Evolutionary conservation across 2,888 invertebrate species (phyloP), one percentile per base, ranked within the genome.

Genomic region (Beris chalybata): DNA sequence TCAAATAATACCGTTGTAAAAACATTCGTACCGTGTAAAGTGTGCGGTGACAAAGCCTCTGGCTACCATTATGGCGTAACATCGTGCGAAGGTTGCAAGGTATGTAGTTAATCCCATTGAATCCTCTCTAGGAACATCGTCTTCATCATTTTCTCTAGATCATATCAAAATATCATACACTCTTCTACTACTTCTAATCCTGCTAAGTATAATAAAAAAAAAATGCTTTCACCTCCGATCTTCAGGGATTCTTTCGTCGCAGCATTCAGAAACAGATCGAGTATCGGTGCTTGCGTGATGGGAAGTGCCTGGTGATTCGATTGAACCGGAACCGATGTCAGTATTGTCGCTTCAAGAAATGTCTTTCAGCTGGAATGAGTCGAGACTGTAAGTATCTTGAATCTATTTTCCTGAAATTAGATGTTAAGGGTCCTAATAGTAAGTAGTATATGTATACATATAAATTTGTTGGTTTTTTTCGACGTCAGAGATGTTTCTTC

Each of bases 71-170:
- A 97, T 87, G 97, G 97, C 64, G 97, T 97, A 73, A 97, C 96
- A 71, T 95, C 95, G 72, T 97, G 97, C 82, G 97, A 97, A 82
- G 97, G 97, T 73, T 97, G 97, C 84, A 97, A 97, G 91, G 96
- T 96, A 83, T 82, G 80, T 76, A 67, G 43, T 53, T 50, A 67
- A 13, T 57, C 22, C 38, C 38, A 9, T 38, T 38, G 38, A 38
- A 38, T 38, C 38, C 38, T 38, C 9, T 38, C 38, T 38, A 5
- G 38, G 38, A n/a, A 38, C 38, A 38, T 38, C 38, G 5, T 38
- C 38, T 38, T 38, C 38, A 38, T 38, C 38, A 38, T 7, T 38
- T 38, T 38, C 38, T 38, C 38, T 38, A 38, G 38, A 38, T 38
- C 38, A 38, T 38, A 38, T 9, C 38, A 38, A 50, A 30, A 45